Evolutionary conservation across 2,797 vertebrate genomes (phyloP).

Genomic region (Cossypha heuglini): DNA sequence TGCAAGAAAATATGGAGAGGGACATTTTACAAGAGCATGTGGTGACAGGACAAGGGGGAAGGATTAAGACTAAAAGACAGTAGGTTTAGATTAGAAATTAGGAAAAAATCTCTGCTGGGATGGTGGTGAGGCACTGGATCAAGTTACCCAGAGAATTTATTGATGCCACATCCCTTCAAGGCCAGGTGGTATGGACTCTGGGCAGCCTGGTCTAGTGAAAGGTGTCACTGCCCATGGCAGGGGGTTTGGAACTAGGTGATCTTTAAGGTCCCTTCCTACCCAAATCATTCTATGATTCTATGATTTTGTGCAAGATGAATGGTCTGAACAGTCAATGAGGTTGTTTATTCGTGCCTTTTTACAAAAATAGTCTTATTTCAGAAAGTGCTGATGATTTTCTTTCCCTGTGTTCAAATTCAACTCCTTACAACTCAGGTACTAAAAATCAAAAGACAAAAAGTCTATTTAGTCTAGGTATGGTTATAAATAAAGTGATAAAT

Average conservation of each 20-base stretch:
- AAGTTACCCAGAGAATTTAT: background rate
- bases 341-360: background rate
- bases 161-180: background rate
- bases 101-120: background rate
- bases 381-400: background rate
- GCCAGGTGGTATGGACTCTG: rapidly evolving
- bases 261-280: background rate
- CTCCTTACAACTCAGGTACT: background rate
- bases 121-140: background rate
- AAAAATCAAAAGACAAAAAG: background rate
- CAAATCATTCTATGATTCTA: background rate
- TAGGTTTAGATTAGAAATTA: background rate
- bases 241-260: background rate
- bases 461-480: background rate
- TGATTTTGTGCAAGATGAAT: background rate
- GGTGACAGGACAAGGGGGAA: background rate
- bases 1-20: background rate
- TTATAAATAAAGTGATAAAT: constrained; percentile 10
- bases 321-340: background rate
- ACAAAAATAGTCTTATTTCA: background rate
- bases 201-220: background rate
- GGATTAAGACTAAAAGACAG: background rate
- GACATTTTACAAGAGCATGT: background rate
- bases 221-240: background rate
- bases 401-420: background rate